phyloP scores from a whole-genome alignment of 1,140 invertebrate species.

The Ladona fulva region DNA sequence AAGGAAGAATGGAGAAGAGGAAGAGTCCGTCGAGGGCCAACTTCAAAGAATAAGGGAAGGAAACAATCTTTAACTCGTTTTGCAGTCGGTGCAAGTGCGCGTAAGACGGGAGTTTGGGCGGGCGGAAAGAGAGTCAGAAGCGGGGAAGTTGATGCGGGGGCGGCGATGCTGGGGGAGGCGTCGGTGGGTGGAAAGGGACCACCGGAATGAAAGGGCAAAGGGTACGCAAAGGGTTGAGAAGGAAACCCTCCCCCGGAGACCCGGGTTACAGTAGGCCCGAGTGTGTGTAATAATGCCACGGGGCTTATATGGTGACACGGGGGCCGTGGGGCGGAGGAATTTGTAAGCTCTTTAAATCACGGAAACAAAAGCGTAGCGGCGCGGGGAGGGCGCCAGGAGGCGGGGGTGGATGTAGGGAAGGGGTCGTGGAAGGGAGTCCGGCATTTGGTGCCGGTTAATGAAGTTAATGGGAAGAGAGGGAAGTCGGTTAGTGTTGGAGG shows the following conservation, averaged over 20 bases:
- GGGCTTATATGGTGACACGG: conserved; percentile 2
- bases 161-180: neutral
- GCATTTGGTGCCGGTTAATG: neutral
- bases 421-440: neutral
- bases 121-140: neutral
- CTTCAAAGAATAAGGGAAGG: neutral
- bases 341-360: conserved; percentile 10
- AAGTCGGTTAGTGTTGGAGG: neutral
- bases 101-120: neutral
- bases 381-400: neutral
- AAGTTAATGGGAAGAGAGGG: neutral
- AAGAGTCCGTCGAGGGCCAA: neutral
- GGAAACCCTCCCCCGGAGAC: neutral
- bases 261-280: neutral
- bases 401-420: neutral
- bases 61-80: neutral
- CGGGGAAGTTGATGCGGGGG: neutral
- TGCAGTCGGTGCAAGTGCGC: neutral
- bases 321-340: neutral
- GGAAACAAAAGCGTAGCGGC: neutral
- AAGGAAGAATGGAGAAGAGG: neutral
- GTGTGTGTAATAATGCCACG: neutral
- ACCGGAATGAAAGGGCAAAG: neutral
- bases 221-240: neutral
- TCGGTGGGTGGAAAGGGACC: neutral